Evolutionary conservation across 2,113 vertebrate genomes (phyloP), one percentile per base, ranked within the genome.

Genomic region (Clarias gariepinus): DNA sequence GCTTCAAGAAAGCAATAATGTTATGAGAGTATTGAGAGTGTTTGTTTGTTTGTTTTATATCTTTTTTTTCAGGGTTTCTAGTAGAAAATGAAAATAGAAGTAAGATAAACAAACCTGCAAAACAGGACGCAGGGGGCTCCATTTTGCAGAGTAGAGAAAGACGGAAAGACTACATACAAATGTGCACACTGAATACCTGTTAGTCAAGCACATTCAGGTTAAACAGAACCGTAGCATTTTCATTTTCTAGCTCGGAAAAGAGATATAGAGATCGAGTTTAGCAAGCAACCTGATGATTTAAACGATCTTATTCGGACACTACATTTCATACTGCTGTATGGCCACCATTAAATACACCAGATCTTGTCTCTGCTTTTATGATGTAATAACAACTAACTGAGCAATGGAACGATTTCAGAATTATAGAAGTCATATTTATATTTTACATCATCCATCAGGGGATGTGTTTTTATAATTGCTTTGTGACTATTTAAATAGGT

Each of bases 131-230:
- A 71, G 82, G 84, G 79, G 83, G 87, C 71, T 90, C 85, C 87
- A 90, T 88, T 84, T 90, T 89, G 82, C 77, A 89, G 73, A 87
- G 80, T 52, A 71, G 78, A 86, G 85, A 69, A 85, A 80, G 69
- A 61, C 86, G 47, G 47, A 47, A 47, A 47, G 47, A 47, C 47
- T 47, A 7, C 47, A 47, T 64, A 57, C 69, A 74, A 63, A 36
- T 74, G 36, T 4, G 12, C n/a, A 25, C 18, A 80, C 19, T 12
- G 19, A 2, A 85, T 28, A 66, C 41, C 41, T 76, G 69, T 66
- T 78, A 33, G 36, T 85, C 60, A 57, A n/a, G 53, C 66, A 83
- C 63, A 13, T 55, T 19, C 2, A 28, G 4, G 13, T 60, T 69
- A 69, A 15, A 85, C 41, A 19, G 21, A 3, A 36, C 6, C 23